A percentile compares a stretch with the other conserved stretches of the same genome.
Evolutionary conservation across 2,888 invertebrate species (phyloP).

Genomic region (Philereme transversata): DNA sequence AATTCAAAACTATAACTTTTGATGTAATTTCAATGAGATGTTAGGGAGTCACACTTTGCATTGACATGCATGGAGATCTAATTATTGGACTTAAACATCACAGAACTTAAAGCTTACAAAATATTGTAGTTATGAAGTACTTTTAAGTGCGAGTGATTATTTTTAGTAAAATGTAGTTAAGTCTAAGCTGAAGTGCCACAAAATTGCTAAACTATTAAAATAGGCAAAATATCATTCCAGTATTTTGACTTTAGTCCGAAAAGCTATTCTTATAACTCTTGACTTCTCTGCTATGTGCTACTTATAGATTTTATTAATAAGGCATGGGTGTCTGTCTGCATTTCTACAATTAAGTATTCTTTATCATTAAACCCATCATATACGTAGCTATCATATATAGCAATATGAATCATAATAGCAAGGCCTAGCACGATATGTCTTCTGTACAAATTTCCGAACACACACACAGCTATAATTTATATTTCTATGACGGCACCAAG

Average conservation of each 20-base stretch:
- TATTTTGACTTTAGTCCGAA: slow-evolving; percentile 13
- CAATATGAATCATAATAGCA: no score
- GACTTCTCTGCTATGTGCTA: slow-evolving; percentile 12
- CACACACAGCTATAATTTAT: no score
- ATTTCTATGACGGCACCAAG: no score
- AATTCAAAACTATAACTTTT: no score
- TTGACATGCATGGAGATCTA: not conserved
- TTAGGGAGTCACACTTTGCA: no score
- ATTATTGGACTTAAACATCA: slow-evolving; percentile 11
- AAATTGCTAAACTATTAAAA: slow-evolving; percentile 25
- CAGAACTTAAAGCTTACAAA: slow-evolving; percentile 20
- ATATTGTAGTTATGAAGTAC: slow-evolving; percentile 3
- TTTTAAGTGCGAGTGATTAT: slow-evolving; percentile 25
- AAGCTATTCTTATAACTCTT: slow-evolving; percentile 7
- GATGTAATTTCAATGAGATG: no score
- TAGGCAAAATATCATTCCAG: slow-evolving; percentile 28
- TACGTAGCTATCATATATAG: no score
- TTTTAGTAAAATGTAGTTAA: slow-evolving; percentile 24
- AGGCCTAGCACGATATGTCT: no score
- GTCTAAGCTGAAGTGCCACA: slow-evolving; percentile 32
- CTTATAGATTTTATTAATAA: slow-evolving; percentile 3
- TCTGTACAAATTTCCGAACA: no score
- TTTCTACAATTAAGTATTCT: slow-evolving; percentile 11
- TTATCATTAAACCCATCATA: no score
- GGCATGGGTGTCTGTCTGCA: slow-evolving; percentile 4